Evolutionary conservation across 2,888 invertebrate species (phyloP).

Genomic region (Plebejus melissa): DNA sequence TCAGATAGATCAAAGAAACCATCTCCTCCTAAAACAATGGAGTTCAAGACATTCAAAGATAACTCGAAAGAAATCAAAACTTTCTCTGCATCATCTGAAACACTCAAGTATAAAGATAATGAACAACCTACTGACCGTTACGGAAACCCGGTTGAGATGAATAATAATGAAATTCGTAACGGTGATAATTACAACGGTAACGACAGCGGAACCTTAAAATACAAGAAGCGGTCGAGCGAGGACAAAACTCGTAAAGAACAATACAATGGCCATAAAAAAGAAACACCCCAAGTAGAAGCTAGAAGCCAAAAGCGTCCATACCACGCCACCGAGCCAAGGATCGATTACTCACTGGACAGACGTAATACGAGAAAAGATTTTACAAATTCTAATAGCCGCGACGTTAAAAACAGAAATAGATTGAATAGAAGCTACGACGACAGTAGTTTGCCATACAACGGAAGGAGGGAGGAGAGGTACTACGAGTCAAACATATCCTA

Average conservation of each 20-base stretch:
- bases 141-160: conserved; percentile 65
- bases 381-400: conserved; percentile 57
- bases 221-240: conserved; percentile 67
- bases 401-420: conserved; percentile 52
- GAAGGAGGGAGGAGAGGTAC: conserved; percentile 65
- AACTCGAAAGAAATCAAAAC: conserved; percentile 72
- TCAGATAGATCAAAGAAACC: conserved; percentile 65
- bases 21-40: conserved; percentile 69
- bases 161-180: conserved; percentile 59
- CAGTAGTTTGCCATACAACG: conserved; percentile 65
- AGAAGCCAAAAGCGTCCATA: conserved; percentile 59
- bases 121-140: conserved; percentile 65
- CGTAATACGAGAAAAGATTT: conserved; percentile 63
- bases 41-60: conserved; percentile 76
- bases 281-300: conserved; percentile 64
- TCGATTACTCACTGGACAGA: conserved; percentile 70
- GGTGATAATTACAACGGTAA: conserved; percentile 64
- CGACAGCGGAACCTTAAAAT: conserved; percentile 71
- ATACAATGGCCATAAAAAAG: conserved; percentile 57
- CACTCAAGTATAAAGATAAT: conserved; percentile 70
- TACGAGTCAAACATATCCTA: conserved; percentile 72
- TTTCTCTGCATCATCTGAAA: conserved; percentile 74
- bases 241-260: conserved; percentile 60
- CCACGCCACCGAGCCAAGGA: conserved; percentile 62
- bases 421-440: conserved; percentile 69